Evolutionary conservation across 2,888 invertebrate species (phyloP).

Genomic region (Criorhina ranunculi): DNA sequence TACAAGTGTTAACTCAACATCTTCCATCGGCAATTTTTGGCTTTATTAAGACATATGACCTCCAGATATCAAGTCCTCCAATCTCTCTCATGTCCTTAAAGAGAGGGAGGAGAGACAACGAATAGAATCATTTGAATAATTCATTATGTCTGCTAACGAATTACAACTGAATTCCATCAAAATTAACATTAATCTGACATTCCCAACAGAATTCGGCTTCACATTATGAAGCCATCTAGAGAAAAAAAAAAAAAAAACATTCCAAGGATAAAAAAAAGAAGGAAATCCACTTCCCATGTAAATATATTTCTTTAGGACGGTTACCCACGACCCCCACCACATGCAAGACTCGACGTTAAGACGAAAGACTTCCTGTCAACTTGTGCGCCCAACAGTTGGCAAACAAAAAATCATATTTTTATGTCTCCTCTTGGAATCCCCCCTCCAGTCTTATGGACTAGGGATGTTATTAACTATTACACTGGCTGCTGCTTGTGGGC

Average conservation of each 20-base stretch:
- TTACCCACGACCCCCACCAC: constrained; percentile 35
- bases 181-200: constrained; percentile 75
- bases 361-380: constrained; percentile 69
- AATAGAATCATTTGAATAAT: constrained; percentile 60
- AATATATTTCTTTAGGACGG: constrained; percentile 53
- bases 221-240: constrained; percentile 14
- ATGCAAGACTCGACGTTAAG: constrained; percentile 25
- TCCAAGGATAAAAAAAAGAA: not conserved
- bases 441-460: not conserved
- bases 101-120: too few relatives aligned
- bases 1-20: not conserved
- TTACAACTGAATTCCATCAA: constrained; percentile 69
- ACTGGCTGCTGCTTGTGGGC: constrained; percentile 45
- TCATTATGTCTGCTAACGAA: constrained; percentile 57
- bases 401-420: constrained; percentile 30
- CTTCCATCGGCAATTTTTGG: not conserved
- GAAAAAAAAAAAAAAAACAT: constrained; percentile 3
- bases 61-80: constrained; percentile 6
- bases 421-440: constrained; percentile 12
- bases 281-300: constrained; percentile 40
- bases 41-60: constrained; percentile 24
- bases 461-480: constrained; percentile 54
- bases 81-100: not conserved
- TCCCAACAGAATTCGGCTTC: constrained; percentile 40
- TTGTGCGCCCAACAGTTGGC: constrained; percentile 27